Evolutionary conservation across 2,113 vertebrate species (phyloP).

Genomic region (Elachura formosa): DNA sequence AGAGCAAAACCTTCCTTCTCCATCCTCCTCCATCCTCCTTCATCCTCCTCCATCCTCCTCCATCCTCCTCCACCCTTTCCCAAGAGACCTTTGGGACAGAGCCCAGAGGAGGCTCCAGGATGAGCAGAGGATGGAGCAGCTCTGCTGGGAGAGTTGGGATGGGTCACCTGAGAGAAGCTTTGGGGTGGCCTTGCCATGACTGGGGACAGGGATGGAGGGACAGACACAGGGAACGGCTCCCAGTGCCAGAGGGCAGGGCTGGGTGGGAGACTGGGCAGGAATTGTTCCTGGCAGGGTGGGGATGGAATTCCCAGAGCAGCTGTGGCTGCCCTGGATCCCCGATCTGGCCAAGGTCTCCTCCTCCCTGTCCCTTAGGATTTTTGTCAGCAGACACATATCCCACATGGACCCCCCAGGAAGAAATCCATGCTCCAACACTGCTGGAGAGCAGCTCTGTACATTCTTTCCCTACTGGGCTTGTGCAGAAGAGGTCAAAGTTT

Average conservation of each 20-base stretch:
- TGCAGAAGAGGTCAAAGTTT: background rate
- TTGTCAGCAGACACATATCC: background rate
- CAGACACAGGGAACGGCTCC: background rate
- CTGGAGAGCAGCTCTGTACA: background rate
- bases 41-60: background rate
- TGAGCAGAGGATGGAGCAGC: background rate
- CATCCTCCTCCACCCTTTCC: too few species aligned
- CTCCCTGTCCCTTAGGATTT: too few species aligned
- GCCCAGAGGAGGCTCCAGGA: background rate
- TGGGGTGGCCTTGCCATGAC: rapidly evolving
- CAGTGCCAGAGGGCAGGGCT: rapidly evolving
- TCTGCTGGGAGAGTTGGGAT: background rate
- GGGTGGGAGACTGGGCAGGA: background rate
- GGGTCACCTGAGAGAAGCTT: background rate
- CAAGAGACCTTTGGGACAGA: background rate
- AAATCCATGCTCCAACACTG: background rate
- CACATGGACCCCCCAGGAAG: rapidly evolving
- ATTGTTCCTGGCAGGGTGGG: background rate
- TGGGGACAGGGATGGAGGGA: background rate
- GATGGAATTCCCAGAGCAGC: background rate
- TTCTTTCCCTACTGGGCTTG: background rate
- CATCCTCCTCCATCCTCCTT: background rate
- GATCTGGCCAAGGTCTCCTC: background rate
- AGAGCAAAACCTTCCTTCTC: background rate
- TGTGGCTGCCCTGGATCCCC: background rate